Evolutionary conservation across 2,888 invertebrate species (phyloP).

Genomic region (Pycnomerus fuliginosus): DNA sequence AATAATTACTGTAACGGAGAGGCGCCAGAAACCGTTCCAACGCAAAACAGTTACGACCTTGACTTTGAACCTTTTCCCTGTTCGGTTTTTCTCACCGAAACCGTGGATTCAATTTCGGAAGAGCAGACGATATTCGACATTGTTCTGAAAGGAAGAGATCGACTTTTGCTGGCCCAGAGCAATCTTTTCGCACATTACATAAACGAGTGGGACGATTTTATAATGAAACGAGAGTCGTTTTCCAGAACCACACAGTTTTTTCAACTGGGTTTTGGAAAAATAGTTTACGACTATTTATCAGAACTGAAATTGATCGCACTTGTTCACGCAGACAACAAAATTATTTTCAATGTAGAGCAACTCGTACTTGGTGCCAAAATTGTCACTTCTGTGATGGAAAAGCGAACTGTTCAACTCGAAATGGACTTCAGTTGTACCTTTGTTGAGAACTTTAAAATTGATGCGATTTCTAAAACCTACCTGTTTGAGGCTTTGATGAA

Average conservation of each 20-base stretch:
- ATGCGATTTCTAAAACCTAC: constrained; percentile 12
- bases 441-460: constrained; percentile 1
- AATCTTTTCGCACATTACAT: constrained; percentile 12
- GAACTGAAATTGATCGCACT: not conserved
- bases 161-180: constrained; percentile 14
- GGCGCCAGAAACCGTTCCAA: constrained; percentile 1
- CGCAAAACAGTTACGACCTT: not conserved
- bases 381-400: too few species aligned
- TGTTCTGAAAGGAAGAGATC: constrained; percentile 18
- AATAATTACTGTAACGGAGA: too few species aligned
- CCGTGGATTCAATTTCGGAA: constrained; percentile 5
- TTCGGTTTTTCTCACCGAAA: constrained; percentile 14
- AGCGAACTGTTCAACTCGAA: too few species aligned
- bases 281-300: constrained; percentile 15
- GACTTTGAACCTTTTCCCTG: constrained; percentile 12
- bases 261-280: constrained; percentile 12
- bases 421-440: not conserved
- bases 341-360: constrained; percentile 9
- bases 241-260: constrained; percentile 6
- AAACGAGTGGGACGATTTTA: constrained; percentile 17
- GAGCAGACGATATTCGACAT: constrained; percentile 20
- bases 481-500: constrained; percentile 14
- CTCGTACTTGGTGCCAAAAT: constrained; percentile 3
- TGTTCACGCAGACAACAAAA: constrained; percentile 11
- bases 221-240: constrained; percentile 10